Evolutionary conservation across 2,797 vertebrate genomes (phyloP).

Genomic region (Pyrocephalus nanus): DNA sequence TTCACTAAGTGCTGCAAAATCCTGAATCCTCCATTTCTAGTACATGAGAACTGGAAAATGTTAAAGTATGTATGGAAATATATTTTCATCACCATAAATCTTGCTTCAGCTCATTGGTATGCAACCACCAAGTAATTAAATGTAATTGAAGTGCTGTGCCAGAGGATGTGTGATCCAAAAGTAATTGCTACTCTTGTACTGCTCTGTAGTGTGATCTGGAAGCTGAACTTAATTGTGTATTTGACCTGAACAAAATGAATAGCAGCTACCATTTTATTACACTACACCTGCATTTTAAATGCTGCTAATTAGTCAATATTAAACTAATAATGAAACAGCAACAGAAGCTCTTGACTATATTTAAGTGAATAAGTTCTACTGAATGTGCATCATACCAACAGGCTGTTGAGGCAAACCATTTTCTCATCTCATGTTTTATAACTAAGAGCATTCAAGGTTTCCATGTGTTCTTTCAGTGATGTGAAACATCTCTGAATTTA

Average conservation of each 20-base stretch:
- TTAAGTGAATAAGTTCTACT: background rate
- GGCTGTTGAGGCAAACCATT: background rate
- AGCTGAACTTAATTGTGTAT: background rate
- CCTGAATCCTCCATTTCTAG: background rate
- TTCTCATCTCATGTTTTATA: background rate
- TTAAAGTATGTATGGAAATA: background rate
- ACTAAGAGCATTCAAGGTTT: background rate
- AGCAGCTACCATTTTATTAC: background rate
- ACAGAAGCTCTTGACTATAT: background rate
- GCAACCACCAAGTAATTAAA: slow-evolving; percentile 24
- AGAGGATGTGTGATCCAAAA: slow-evolving; percentile 32
- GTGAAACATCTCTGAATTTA: background rate
- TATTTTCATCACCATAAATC: background rate
- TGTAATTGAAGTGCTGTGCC: background rate
- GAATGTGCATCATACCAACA: background rate
- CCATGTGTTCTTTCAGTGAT: background rate
- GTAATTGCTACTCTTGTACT: slow-evolving; percentile 7
- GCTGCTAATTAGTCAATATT: background rate
- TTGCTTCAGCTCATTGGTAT: background rate
- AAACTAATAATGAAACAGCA: background rate
- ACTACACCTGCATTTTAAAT: background rate
- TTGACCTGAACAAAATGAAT: background rate
- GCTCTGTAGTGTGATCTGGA: background rate
- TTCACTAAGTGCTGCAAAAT: background rate
- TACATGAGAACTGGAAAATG: background rate